These are phyloP conservation scores for Hylomyscus alleni DNA, from an alignment of 2,797 vertebrate genomes.

Conservation along the genomic window DNA sequence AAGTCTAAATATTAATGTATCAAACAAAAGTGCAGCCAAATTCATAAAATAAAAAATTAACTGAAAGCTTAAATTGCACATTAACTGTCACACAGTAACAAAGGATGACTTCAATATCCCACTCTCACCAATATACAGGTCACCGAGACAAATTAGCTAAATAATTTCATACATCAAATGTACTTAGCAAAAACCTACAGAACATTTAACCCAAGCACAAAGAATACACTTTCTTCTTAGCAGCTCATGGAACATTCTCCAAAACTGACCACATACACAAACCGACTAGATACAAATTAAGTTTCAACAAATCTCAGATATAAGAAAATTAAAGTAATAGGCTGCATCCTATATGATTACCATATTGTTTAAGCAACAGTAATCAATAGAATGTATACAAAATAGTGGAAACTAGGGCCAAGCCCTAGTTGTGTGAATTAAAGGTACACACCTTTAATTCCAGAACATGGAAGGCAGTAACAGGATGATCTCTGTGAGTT, in stretches of 20 bases:
- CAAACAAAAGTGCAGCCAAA: too few species aligned
- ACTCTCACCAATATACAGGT: background rate
- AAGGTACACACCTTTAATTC: too few species aligned
- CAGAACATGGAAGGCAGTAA: too few species aligned
- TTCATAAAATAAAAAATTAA: background rate
- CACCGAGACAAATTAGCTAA: background rate
- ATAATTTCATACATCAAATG: background rate
- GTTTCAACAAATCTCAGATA: background rate
- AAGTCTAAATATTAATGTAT: too few species aligned
- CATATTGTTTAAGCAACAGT: background rate
- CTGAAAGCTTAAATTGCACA: too few species aligned
- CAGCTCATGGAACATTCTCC: background rate
- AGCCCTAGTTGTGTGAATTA: too few species aligned
- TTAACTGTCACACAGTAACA: background rate
- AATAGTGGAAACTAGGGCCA: background rate
- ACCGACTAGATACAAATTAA: background rate
- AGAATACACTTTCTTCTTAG: background rate
- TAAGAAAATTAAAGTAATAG: background rate
- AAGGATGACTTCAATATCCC: background rate
- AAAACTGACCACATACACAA: background rate
- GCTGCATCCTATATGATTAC: background rate
- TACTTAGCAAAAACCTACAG: background rate
- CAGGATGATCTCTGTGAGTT: too few species aligned
- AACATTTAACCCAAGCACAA: background rate
- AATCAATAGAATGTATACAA: background rate